Evolutionary conservation across 2,888 invertebrate species (phyloP), one percentile per base, ranked within the genome.

Genomic region (Hemicrepidius hirtus): DNA sequence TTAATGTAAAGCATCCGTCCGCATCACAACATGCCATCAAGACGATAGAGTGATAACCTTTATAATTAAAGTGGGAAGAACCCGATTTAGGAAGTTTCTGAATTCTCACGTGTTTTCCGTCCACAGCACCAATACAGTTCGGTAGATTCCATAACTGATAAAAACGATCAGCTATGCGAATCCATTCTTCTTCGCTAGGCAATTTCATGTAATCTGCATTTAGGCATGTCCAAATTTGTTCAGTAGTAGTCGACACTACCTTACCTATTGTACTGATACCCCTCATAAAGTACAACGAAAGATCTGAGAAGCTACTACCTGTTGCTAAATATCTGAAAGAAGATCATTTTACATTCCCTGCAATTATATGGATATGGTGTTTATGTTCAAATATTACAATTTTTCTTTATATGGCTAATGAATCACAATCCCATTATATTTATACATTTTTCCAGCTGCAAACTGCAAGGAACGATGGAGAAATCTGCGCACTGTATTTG

Each of bases 71-170:
- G 73, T 79, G 74, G 12, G 24, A 50, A 40, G 75, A 79, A 55
- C 77, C 79, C 18, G 70, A 68, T 59, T 79, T 76, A 46, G 76
- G 74, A 44, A 76, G 53, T 73, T 79, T 77, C 57, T 80, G 71
- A 50, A 80, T 79, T 60, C 77, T 49, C 13, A 78, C 68, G 67
- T 81, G 81, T 62, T 78, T 80, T 12, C 80, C 81, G 46, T 82
- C 81, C 21, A 80, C 13, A 10, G 78, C 77, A 55, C 79, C 79
- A 37, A 80, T 57, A 65, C 80, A 81, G 63, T 18, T 79, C 12
- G 79, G 78, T 79, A 66, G 32, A 32, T 53, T 53, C 53, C 53
- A 53, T 28, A 32, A 28, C 55, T 35, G 12, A 13, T 79, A 21
- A 73, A 80, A 82, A 72, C 78, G 68, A 21, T 78, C 57, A 44